These are phyloP conservation scores for Daboia siamensis DNA, from an alignment of 2,113 vertebrate genomes.

Conservation along the genomic window DNA sequence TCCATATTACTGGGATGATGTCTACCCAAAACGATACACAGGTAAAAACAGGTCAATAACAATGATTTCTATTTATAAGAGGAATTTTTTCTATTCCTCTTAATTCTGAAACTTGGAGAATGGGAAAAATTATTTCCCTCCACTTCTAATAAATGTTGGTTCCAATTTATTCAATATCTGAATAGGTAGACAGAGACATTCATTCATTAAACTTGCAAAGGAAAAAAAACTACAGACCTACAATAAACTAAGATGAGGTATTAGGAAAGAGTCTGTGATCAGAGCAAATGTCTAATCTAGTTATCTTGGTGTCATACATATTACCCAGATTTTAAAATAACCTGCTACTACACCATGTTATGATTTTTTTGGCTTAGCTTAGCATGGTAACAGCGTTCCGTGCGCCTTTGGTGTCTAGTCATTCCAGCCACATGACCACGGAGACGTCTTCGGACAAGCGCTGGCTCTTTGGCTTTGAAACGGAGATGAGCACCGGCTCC, in stretches of 20 bases:
- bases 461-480: too few species aligned
- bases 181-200: neutral
- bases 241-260: neutral
- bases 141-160: neutral
- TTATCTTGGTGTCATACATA: neutral
- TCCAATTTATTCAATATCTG: neutral
- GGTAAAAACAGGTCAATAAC: constrained; percentile 6
- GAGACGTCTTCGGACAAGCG: too few species aligned
- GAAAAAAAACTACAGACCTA: neutral
- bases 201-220: neutral
- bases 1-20: neutral
- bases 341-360: neutral
- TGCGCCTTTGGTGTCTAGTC: too few species aligned
- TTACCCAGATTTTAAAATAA: neutral
- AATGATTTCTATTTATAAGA: neutral
- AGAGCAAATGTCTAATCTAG: neutral
- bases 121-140: neutral
- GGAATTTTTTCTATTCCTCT: neutral
- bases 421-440: too few species aligned
- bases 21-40: neutral
- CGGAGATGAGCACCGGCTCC: too few species aligned
- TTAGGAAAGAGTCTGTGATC: neutral
- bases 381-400: too few species aligned
- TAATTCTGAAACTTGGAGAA: neutral
- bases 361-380: neutral